Evolutionary conservation across 2,888 invertebrate genomes (phyloP), one percentile per base, ranked within the genome.

Genomic region (Trissoscelio sp.): DNA sequence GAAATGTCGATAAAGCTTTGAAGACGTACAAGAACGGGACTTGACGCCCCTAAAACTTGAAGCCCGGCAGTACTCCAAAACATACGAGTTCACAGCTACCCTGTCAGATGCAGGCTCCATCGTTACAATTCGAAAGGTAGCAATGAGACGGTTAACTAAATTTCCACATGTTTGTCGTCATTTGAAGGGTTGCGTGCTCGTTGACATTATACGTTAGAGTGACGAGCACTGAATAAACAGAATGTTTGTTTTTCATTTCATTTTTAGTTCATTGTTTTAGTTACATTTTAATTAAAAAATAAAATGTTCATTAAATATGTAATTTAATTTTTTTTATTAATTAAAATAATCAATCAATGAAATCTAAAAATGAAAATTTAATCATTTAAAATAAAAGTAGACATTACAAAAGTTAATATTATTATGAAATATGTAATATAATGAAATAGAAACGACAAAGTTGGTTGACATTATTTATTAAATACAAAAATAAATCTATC

Each of bases 111-210:
- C 91, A 90, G 88, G 79, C 86, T 86, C 82, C 87, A 87, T 90
- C 89, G 89, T 90, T 91, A 89, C 88, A 87, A 89, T 89, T 89
- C 88, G 87, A 90, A 89, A 89, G 88, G 89, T 87, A 88, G 89
- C 89, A 89, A 90, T 91, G 90, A 90, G 89, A 90, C 88, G 88
- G 89, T 90, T 90, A 90, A 89, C 91, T 88, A 89, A 89, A 89
- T 90, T 89, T 88, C 89, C 88, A 88, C 86, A 88, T 85, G 86
- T 88, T 85, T 79, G 85, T 89, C 89, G 90, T 90, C 90, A 89
- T 83, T 84, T 51, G 69, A 90, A 91, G 90, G 55, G 74, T 73
- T 69, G 66, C 74, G 69, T 79, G 62, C 37, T 72, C 48, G 67
- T 67, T 79, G 48, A 79, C 66, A 75, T 66, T 66, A 79, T 75